Evolutionary conservation across 2,797 vertebrate species (phyloP), one percentile per base, ranked within the genome.

Genomic region (Crypturellus tataupa): DNA sequence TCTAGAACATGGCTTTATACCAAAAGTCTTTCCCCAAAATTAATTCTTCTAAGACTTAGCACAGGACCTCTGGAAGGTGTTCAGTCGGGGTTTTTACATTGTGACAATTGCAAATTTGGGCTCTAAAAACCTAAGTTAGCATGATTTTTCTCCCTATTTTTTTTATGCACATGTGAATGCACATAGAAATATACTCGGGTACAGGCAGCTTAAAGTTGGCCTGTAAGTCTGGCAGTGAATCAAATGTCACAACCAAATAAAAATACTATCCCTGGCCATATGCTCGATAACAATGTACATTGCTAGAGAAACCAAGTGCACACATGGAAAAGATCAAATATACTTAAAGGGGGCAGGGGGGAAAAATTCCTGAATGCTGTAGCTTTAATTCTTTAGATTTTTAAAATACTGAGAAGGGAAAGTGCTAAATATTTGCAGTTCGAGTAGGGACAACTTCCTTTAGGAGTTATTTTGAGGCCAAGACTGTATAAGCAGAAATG

Each of bases 311-410:
- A 82, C 64, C 31, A n/a, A 63, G 24, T 31, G 16, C 4, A 27
- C 6, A 62, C 37, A 14, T 53, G 90, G 42, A 40, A 80, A 72
- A 72, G 25, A 81, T 25, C 59, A 78, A 3, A 24, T 72, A 1
- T 25, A 9, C 9, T 56, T 67, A 33, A 67, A 49, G 35, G 6
- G 24, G 51, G 11, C 24, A 49, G 35, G 6, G 20, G 33, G 15
- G 24, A 3, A n/a, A 40, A 25, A 0, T 0, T 18, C 5, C 19
- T 69, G 25, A 59, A 80, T 37, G 21, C 7, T 35, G 9, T 33
- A 42, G 7, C 83, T 85, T 21, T 68, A 87, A 8, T 75, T 81
- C 24, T 77, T 85, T 55, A 19, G 27, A 78, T 55, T 87, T 92
- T 49, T 89, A n/a, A 89, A 75, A 27, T n/a, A 33, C 0, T 27